These are phyloP conservation scores for Byasa hedistus DNA, from an alignment of 2,888 invertebrate species.

Conservation along the genomic window DNA sequence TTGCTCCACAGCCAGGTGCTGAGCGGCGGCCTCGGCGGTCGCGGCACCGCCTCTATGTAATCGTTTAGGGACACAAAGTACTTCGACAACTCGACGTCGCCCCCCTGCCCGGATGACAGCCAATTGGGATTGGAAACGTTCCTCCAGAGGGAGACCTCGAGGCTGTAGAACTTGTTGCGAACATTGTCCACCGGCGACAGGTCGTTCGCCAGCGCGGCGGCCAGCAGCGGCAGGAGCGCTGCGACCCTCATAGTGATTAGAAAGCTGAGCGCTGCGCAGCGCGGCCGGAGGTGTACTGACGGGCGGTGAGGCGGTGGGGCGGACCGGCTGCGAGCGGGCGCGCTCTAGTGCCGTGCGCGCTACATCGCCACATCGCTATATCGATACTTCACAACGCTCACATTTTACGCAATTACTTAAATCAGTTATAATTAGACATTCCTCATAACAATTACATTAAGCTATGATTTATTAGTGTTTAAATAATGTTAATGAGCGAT, in stretches of 20 bases:
- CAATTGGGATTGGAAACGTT: constrained; percentile 66
- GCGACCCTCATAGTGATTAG: constrained; percentile 55
- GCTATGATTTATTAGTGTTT: too few species aligned
- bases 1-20: constrained; percentile 83
- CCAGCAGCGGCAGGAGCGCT: constrained; percentile 54
- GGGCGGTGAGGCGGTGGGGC: constrained; percentile 56
- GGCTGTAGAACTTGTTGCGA: constrained; percentile 78
- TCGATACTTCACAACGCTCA: not conserved
- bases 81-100: constrained; percentile 80
- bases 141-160: constrained; percentile 78
- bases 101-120: constrained; percentile 60
- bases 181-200: constrained; percentile 79
- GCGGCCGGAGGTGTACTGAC: constrained; percentile 59
- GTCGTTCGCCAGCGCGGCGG: constrained; percentile 48
- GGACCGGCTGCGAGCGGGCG: constrained; percentile 52
- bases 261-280: constrained; percentile 47
- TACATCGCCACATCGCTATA: not conserved
- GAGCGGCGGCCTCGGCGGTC: constrained; percentile 49
- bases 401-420: not conserved
- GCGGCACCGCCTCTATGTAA: constrained; percentile 61
- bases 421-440: too few species aligned
- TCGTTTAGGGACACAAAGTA: constrained; percentile 80
- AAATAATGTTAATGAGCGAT: constrained; percentile 4
- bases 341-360: constrained; percentile 49
- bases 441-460: too few species aligned